Percentiles rank a stretch among this genome's conserved stretches.
phyloP scores from a whole-genome alignment of 2,113 vertebrate genomes.

The Athene noctua region DNA sequence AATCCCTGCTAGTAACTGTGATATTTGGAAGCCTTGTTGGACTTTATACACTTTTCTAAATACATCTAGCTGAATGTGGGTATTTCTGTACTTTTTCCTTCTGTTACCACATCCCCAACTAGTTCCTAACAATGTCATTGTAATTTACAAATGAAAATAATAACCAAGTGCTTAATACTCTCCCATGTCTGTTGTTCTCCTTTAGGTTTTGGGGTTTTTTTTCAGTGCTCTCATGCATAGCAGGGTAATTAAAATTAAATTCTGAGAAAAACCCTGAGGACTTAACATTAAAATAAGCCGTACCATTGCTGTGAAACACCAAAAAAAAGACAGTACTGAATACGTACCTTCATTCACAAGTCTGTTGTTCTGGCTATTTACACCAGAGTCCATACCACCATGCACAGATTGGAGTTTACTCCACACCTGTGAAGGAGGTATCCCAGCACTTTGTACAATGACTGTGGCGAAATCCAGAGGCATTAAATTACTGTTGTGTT shows the following conservation, averaged over 20 bases:
- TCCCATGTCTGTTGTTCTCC: background rate
- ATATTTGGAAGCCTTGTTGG: background rate
- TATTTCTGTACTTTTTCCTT: background rate
- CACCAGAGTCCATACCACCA: background rate
- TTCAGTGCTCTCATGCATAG: background rate
- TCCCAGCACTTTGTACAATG: background rate
- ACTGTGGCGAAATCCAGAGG: background rate
- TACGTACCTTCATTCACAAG: background rate
- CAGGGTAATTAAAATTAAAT: background rate
- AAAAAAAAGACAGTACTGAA: background rate
- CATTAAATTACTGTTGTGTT: background rate
- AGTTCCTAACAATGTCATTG: background rate
- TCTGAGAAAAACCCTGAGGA: background rate
- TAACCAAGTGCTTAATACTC: background rate
- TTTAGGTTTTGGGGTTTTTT: background rate
- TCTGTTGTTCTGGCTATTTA: background rate
- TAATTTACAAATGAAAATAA: background rate
- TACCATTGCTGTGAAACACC: background rate
- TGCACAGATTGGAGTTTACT: background rate
- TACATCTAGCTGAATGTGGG: background rate
- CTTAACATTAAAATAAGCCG: background rate
- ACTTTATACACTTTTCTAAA: background rate
- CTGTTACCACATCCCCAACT: background rate
- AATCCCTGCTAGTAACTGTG: background rate
- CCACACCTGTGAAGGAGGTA: background rate